Conservation (phyloP, 2,888 invertebrate species). For the Lypha dubia region DNA sequence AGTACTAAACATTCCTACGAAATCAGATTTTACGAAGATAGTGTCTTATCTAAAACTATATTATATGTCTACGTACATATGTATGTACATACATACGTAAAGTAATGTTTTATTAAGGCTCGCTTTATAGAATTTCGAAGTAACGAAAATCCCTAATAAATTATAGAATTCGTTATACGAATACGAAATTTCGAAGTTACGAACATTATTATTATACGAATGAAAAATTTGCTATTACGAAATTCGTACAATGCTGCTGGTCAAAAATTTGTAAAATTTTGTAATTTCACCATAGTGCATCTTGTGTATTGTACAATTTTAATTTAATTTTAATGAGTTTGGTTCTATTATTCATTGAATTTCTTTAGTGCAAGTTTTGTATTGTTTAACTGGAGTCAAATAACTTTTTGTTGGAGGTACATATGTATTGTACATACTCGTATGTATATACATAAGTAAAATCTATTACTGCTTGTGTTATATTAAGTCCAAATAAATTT, state of each 20-base stretch:
- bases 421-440: no score
- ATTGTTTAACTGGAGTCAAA: neutral
- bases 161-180: no score
- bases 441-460: neutral
- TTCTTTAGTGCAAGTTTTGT: constrained; percentile 13
- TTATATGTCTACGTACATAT: no score
- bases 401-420: constrained; percentile 10
- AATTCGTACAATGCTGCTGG: neutral
- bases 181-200: constrained; percentile 3
- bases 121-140: no score
- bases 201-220: neutral
- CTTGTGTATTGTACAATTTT: neutral
- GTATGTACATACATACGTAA: no score
- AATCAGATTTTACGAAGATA: no score
- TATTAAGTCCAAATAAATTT: neutral
- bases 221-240: neutral
- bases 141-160: neutral
- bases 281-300: neutral
- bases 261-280: neutral
- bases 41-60: no score
- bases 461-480: neutral
- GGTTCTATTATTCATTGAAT: neutral
- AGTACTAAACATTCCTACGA: no score
- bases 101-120: neutral
- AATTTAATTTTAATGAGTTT: neutral